Evolutionary conservation across 1,140 invertebrate species (phyloP).

Genomic region (Ceratitis capitata): DNA sequence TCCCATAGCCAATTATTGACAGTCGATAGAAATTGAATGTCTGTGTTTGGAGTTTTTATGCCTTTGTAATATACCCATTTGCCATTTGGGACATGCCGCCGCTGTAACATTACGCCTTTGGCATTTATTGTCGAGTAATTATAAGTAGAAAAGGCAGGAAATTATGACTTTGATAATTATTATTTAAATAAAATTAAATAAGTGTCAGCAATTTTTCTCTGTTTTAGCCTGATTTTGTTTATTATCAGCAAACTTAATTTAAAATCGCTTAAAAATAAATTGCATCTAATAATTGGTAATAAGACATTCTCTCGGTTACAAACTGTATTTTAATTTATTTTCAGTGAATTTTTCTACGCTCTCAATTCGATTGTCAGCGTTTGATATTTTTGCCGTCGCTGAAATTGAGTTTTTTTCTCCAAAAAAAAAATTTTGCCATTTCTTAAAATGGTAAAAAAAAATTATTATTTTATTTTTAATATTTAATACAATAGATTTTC

Average conservation of each 20-base stretch:
- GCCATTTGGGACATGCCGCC: not conserved
- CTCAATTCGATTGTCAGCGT: not conserved
- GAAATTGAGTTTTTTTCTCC: not conserved
- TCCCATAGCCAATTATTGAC: not conserved
- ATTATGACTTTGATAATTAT: not conserved
- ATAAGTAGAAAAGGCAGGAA: not conserved
- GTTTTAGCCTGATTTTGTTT: too few relatives aligned
- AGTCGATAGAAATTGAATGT: not conserved
- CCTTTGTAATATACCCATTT: not conserved
- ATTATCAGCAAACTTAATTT: too few relatives aligned
- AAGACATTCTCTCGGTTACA: too few relatives aligned
- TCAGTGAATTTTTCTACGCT: not conserved
- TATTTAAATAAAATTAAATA: not conserved
- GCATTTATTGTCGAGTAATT: not conserved
- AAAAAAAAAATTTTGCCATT: too few relatives aligned
- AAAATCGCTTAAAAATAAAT: too few relatives aligned
- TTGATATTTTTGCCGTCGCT: slow-evolving; percentile 3
- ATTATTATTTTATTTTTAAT: too few relatives aligned
- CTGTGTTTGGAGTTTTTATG: not conserved
- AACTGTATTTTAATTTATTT: not conserved
- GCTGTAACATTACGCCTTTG: not conserved
- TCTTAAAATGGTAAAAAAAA: too few relatives aligned
- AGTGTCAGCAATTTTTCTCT: too few relatives aligned
- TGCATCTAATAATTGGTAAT: too few relatives aligned
- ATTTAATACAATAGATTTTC: too few relatives aligned